Base-by-base conservation (phyloP, 64 coral and sea anemone species). In the Platygyra sinensis region DNA sequence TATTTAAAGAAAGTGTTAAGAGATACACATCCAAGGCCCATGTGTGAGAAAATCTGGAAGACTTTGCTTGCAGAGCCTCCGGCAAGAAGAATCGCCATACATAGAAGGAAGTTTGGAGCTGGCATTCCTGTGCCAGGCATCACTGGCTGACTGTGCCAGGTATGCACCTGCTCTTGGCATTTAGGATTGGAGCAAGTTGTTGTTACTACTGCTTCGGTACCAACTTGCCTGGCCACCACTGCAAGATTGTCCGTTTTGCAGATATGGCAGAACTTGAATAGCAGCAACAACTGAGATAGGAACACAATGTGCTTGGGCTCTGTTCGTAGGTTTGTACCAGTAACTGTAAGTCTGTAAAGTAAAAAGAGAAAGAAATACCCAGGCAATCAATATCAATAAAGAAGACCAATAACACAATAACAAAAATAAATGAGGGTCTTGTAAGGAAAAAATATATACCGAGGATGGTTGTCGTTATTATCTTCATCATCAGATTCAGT, bases 261-360 rank as follows among this genome's bases (percentile, higher is more conserved):
- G 30, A 73, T 77, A 76, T 94, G 92, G 20, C 80, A 89, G 80
- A 94, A 89, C 38, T 72, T 86, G 60, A 89, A 94, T 15, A 94
- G 81, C 17, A 72, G 36, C 22, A 94, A 67, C 22, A 94, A 20
- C 75, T 89, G 80, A n/a, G 87, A 84, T 2, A 80, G 52, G 80
- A 85, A 86, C 2, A 94, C 90, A 86, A 78, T 91, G 54, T 77
- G 72, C 3, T 92, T 92, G 19, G 90, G 90, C n/a, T 77, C 80
- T 92, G 90, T 92, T 28, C 80, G 69, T 15, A 92, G 18, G 30
- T 77, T 76, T 88, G 67, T 76, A n/a, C n/a, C n/a, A n/a, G n/a
- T n/a, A n/a, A n/a, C n/a, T n/a, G n/a, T n/a, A n/a, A n/a, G n/a
- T n/a, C n/a, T n/a, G n/a, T n/a, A n/a, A n/a, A n/a, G n/a, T n/a